Base-by-base conservation (phyloP, 2,113 vertebrate genomes). In the Copsychus sechellarum region DNA sequence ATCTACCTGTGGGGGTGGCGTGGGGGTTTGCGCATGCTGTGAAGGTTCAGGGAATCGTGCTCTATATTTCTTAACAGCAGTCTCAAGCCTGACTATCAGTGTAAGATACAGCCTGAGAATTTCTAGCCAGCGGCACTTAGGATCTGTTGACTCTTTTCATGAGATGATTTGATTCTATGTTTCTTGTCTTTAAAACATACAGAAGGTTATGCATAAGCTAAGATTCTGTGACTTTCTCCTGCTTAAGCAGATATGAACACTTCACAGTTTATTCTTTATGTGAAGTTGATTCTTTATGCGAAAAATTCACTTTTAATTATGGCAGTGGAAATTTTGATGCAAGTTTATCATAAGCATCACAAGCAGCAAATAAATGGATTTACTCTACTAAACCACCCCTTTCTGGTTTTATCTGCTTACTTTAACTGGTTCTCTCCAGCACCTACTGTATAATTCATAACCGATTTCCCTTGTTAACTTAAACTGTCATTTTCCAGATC, bases 1-100 rank as follows among this genome's bases (percentile, higher is more conserved):
- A 58, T 26, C 20, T 42, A 2, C 8, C 4, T 34, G 12, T 29
- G 17, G 0, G 31, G 5, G 16, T 53, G 31, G 33, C 2, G 2
- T 29, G 53, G 4, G 14, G 12, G 2, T 2, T 31, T 33, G 7
- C 42, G 19, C 16, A 47, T 31, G 6, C 22, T 72, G 6, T n/a
- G 53, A 87, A 28, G 10, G 12, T 10, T 69, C 26, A 12, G 18
- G 6, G 14, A 56, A 64, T 12, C 5, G 12, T 38, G 29, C 17
- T 81, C 53, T 81, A 12, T 42, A 33, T 61, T 87, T 90, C 36
- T 72, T 60, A 56, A 53, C 7, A 80, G 22, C 31, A 76, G 23
- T 21, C 25, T 77, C 45, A 76, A 40, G 65, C 19, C 51, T 34
- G 40, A 36, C 24, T 54, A 16, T 42, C 38, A n/a, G 3, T 23